These are phyloP conservation scores for Chrysocyon brachyurus DNA, from an alignment of 2,797 vertebrate species.

Conservation along the genomic window DNA sequence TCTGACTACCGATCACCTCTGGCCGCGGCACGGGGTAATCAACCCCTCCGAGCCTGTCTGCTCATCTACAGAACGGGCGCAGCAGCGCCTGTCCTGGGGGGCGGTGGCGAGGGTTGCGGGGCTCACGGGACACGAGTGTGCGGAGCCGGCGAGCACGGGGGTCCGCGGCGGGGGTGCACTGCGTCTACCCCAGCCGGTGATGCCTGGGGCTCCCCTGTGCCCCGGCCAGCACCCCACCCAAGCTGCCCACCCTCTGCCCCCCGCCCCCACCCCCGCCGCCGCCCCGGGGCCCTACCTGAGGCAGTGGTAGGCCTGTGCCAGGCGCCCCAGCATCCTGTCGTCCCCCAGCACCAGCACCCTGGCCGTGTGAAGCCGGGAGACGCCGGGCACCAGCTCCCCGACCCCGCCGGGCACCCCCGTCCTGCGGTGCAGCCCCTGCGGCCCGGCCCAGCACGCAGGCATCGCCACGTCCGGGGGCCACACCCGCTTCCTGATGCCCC, in stretches of 20 bases:
- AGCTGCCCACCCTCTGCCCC: too few species aligned
- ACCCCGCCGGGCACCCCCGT: constrained; percentile 83
- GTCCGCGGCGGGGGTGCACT: not conserved
- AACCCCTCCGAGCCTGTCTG: not conserved
- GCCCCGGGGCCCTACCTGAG: constrained; percentile 89
- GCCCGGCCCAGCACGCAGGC: constrained; percentile 86
- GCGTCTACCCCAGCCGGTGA: too few species aligned
- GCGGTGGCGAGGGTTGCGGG: accelerated
- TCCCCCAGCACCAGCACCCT: constrained; percentile 95
- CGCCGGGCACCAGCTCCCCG: constrained; percentile 83
- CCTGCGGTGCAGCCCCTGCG: constrained; percentile 88
- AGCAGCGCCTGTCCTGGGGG: too few species aligned
- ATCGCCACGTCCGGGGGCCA: constrained; percentile 89
- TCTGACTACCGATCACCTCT: not conserved
- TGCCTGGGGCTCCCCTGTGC: not conserved
- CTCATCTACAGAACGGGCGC: not conserved
- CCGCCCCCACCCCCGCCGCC: accelerated
- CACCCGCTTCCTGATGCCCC: constrained; percentile 92
- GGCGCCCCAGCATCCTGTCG: constrained; percentile 93
- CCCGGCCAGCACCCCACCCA: not conserved
- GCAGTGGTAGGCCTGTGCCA: constrained; percentile 93
- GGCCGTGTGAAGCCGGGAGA: constrained; percentile 92
- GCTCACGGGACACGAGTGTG: too few species aligned
- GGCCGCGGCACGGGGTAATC: too few species aligned
- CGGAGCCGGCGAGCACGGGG: accelerated